Base-by-base conservation (phyloP, 2,888 invertebrate genomes). In the Petrophora chlorosata region DNA sequence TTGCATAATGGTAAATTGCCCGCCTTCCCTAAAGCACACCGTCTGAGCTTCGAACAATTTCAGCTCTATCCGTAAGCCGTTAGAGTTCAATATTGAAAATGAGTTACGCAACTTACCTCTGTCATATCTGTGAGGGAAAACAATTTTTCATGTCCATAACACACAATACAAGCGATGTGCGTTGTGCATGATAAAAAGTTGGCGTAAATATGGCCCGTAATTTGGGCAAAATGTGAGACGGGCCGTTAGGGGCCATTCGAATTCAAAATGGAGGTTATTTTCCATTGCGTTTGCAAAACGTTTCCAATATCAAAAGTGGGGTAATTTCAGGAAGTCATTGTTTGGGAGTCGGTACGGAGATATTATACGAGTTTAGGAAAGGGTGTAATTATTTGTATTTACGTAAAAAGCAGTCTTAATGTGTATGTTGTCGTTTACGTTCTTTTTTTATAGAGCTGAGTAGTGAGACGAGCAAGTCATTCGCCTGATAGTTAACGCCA, bases 1-100 rank as follows among this genome's bases (percentile, higher is more conserved):
- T 59, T 56, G 44, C 51, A 59, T 59, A 59, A 56, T 52, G 49
- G 51, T 42, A 48, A 41, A 53, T 48, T 47, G 47, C 53, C 35
- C 12, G 28, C 35, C 47, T 36, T 25, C 22, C 14, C 14, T 19
- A 10, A 39, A 41, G 19, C 8, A 41, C 17, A 36, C 35, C 9
- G 28, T 7, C 4, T 15, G 2, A 33, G 17, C 8, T 17, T 4
- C 25, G 3, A 17, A 2, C n/a, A 3, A 34, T 22, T 22, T 34
- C 22, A 16, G 17, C 39, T 35, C 9, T 47, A 29, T 17, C 0
- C 9, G 0, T 4, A 3, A 9, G 2, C 0, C 5, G 13, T 41
- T 41, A 32, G 41, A 36, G 40, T 47, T 35, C 5, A 35, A 46
- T 23, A 35, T 45, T 2, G 12, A 2, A 8, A 9, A 5, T 8